Conservation (phyloP, 2,797 vertebrate genomes). For the Acridotheres tristis region DNA sequence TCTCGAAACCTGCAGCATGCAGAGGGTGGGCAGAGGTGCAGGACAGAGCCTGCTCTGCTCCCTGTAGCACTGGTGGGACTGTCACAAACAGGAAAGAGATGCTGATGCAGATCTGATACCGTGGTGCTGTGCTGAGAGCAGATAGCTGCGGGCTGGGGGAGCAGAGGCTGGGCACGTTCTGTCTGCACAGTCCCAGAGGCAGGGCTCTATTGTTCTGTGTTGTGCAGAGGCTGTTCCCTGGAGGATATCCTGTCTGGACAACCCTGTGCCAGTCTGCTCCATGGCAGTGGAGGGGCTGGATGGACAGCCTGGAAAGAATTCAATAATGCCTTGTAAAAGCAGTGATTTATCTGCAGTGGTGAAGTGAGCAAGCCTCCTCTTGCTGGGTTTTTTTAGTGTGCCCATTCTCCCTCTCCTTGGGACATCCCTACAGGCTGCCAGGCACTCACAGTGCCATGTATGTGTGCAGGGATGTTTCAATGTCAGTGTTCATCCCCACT, state of each 20-base stretch:
- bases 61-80: neutral
- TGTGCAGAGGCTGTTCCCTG: constrained; percentile 72
- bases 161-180: neutral
- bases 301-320: constrained; percentile 50
- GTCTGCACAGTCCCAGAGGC: constrained; percentile 10
- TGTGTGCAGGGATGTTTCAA: neutral
- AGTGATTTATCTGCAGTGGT: constrained; percentile 9
- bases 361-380: neutral
- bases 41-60: neutral
- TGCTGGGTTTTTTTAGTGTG: neutral
- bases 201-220: constrained; percentile 71
- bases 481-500: neutral
- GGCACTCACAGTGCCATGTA: neutral
- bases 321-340: constrained; percentile 7
- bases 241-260: constrained; percentile 82
- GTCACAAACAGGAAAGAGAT: neutral
- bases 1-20: neutral
- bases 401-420: neutral
- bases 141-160: neutral
- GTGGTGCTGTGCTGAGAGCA: neutral
- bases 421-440: neutral
- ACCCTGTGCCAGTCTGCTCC: constrained; percentile 70
- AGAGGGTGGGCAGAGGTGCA: neutral
- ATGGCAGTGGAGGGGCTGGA: constrained; percentile 59
- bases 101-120: neutral